These are phyloP conservation scores for Germaria angustata DNA, from an alignment of 2,888 invertebrate species.

Conservation along the genomic window DNA sequence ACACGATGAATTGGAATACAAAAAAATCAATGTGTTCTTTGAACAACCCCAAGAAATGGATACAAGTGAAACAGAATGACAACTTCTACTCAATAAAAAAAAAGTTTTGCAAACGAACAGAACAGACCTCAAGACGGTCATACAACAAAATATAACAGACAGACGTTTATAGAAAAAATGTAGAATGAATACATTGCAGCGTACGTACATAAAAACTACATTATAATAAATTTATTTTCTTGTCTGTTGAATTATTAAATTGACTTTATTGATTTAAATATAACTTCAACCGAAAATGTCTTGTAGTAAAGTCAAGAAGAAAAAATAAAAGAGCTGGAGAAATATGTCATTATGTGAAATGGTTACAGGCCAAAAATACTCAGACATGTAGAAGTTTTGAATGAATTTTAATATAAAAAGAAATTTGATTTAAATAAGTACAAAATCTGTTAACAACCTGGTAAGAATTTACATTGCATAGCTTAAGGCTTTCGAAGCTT, in stretches of 20 bases:
- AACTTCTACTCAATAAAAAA: not conserved
- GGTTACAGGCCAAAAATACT: conserved; percentile 53
- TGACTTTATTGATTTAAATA: conserved; percentile 68
- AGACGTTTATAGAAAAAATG: not conserved
- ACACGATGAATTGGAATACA: conserved; percentile 48
- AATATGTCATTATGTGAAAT: conserved; percentile 36
- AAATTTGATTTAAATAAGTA: not conserved
- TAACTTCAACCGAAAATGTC: conserved; percentile 46
- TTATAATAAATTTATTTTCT: conserved; percentile 67
- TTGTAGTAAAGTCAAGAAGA: conserved; percentile 7
- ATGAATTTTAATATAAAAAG: conserved; percentile 1
- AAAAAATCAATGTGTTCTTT: conserved; percentile 33
- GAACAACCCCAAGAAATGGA: conserved; percentile 29
- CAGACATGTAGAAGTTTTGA: conserved; percentile 54
- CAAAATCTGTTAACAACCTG: conserved; percentile 6
- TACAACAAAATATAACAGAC: not conserved
- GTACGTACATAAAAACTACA: conserved; percentile 18
- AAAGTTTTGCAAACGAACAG: not conserved
- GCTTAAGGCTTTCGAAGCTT: conserved; percentile 31
- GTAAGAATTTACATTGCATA: conserved; percentile 8
- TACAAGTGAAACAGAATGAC: conserved; percentile 29
- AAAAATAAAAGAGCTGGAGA: not conserved
- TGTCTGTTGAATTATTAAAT: conserved; percentile 67
- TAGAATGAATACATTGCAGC: conserved; percentile 33
- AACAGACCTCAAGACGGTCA: not conserved